These are phyloP conservation scores for Ellobium chinense DNA, from an alignment of 2,888 invertebrate genomes.

Conservation along the genomic window DNA sequence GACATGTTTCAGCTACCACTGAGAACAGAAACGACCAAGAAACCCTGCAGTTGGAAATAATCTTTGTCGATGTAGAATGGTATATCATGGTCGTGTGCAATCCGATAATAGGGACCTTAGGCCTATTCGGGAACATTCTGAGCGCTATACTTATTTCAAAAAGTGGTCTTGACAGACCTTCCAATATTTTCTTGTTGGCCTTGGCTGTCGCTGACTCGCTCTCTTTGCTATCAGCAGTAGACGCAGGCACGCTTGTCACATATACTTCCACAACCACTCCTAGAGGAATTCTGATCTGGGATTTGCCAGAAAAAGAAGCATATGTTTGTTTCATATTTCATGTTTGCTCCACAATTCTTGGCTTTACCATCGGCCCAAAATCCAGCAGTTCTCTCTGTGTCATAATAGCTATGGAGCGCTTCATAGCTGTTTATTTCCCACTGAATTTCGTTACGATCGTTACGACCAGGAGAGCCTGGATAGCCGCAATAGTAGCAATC, in stretches of 20 bases:
- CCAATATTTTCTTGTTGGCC: not conserved
- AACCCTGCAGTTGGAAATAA: no score
- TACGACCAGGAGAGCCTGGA: slow-evolving; percentile 1
- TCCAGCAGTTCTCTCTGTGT: not conserved
- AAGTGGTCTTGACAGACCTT: not conserved
- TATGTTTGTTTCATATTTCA: not conserved
- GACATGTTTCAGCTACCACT: no score
- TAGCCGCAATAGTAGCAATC: not conserved
- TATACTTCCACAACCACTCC: not conserved
- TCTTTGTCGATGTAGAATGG: no score
- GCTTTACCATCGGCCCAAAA: not conserved
- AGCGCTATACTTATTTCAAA: not conserved
- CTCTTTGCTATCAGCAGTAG: not conserved
- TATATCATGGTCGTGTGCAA: no score
- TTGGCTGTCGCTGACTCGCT: not conserved
- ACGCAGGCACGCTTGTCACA: not conserved
- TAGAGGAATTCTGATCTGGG: not conserved
- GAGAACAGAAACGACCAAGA: no score
- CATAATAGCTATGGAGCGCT: not conserved
- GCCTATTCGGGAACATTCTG: not conserved
- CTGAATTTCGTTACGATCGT: slow-evolving; percentile 4
- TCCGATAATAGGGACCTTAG: not conserved
- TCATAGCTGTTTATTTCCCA: slow-evolving; percentile 9
- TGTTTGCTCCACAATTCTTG: no score
- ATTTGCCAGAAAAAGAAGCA: not conserved